phyloP scores from a whole-genome alignment of 2,797 vertebrate species.

The Gadopsis marmoratus region DNA sequence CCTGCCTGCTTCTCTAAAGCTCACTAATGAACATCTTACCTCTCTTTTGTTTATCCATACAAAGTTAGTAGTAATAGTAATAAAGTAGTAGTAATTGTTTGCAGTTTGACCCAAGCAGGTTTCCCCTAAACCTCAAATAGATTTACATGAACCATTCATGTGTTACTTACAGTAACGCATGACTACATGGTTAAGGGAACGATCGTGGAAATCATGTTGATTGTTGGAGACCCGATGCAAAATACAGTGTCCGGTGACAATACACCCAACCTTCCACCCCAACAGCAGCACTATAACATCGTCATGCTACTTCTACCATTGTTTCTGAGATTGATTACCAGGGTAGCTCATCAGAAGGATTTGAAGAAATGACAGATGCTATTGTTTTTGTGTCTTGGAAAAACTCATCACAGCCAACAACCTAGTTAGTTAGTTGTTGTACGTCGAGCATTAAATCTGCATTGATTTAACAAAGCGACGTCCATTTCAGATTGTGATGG shows the following conservation, averaged over 20 bases:
- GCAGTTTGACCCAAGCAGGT: not conserved
- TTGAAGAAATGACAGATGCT: not conserved
- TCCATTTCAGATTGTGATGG: not conserved
- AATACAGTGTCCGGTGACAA: not conserved
- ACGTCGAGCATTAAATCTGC: not conserved
- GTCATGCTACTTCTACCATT: not conserved
- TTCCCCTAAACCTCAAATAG: not conserved
- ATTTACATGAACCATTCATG: too few species aligned
- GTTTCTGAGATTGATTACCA: not conserved
- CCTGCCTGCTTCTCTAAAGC: not conserved
- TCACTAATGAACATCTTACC: not conserved
- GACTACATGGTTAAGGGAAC: not conserved
- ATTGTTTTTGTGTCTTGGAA: not conserved
- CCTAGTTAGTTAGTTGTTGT: not conserved
- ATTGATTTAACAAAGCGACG: not conserved
- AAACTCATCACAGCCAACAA: not conserved
- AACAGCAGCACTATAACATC: not conserved
- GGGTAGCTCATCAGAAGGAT: not conserved
- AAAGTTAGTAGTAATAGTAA: not conserved
- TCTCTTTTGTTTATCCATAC: not conserved
- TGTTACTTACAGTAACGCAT: too few species aligned
- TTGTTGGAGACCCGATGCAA: not conserved
- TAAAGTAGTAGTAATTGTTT: not conserved
- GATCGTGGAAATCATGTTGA: not conserved
- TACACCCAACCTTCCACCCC: not conserved